Conservation (phyloP, 2,113 vertebrate genomes). For the Ranitomeya variabilis region DNA sequence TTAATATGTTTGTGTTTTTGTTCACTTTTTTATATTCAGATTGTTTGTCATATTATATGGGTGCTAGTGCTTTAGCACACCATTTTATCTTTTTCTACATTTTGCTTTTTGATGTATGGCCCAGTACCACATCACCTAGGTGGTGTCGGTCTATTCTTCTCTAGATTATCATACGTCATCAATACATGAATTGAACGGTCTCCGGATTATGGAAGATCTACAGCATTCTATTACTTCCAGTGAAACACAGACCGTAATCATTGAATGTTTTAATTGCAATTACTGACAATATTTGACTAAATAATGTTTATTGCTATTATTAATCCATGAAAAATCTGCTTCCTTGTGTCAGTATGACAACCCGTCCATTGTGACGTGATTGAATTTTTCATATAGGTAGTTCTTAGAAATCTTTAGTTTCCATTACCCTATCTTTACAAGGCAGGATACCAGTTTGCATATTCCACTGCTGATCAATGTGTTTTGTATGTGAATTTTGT, state of each 20-base stretch:
- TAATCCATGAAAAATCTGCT: background rate
- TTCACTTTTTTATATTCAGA: too few species aligned
- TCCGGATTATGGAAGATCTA: too few species aligned
- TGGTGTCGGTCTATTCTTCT: too few species aligned
- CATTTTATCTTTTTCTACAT: too few species aligned
- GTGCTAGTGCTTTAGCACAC: too few species aligned
- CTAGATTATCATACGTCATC: too few species aligned
- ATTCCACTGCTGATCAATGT: slow-evolving; percentile 26
- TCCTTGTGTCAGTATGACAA: background rate
- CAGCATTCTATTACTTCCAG: too few species aligned
- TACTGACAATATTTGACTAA: background rate
- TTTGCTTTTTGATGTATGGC: too few species aligned
- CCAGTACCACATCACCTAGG: too few species aligned
- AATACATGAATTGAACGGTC: too few species aligned
- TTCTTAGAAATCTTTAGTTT: background rate
- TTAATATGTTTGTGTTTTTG: too few species aligned
- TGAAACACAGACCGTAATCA: background rate
- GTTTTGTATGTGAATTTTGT: slow-evolving; percentile 19
- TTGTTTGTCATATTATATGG: too few species aligned
- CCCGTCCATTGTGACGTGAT: background rate
- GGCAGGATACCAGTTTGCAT: background rate
- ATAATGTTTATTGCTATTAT: background rate
- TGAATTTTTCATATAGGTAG: background rate
- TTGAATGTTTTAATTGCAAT: background rate
- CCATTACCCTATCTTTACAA: slow-evolving; percentile 1